These are phyloP conservation scores for Plecturocebus donacophilus DNA, from an alignment of 2,113 vertebrate genomes.

Conservation along the genomic window DNA sequence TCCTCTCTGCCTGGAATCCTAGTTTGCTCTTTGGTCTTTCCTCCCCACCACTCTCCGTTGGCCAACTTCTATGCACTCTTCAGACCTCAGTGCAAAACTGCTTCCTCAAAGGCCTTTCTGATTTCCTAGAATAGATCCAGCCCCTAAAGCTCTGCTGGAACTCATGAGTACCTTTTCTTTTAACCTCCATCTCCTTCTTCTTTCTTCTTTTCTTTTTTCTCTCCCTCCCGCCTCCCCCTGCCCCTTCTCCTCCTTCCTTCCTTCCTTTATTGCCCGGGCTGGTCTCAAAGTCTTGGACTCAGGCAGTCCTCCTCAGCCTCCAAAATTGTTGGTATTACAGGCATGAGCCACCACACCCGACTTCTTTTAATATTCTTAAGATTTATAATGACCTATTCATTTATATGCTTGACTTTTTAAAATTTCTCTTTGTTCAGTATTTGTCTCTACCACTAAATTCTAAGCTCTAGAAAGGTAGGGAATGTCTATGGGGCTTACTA, in stretches of 20 bases:
- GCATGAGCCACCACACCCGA: neutral
- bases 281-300: neutral
- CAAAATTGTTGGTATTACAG: neutral
- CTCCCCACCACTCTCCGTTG: neutral
- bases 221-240: fast-evolving
- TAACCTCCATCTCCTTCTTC: neutral
- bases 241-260: too few relatives aligned
- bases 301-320: neutral
- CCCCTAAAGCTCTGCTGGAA: neutral
- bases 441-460: neutral
- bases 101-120: neutral
- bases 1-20: neutral
- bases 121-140: neutral
- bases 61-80: neutral
- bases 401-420: neutral
- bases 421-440: neutral
- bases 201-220: neutral
- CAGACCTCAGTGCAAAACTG: neutral
- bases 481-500: neutral
- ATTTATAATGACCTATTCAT: neutral
- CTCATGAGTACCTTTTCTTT: neutral
- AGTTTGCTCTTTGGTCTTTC: too few relatives aligned
- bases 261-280: neutral
- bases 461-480: neutral
- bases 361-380: neutral